Percentiles rank a stretch among this genome's conserved stretches.
Conservation (phyloP, 2,888 invertebrate genomes). For the Archips crataeganus region DNA sequence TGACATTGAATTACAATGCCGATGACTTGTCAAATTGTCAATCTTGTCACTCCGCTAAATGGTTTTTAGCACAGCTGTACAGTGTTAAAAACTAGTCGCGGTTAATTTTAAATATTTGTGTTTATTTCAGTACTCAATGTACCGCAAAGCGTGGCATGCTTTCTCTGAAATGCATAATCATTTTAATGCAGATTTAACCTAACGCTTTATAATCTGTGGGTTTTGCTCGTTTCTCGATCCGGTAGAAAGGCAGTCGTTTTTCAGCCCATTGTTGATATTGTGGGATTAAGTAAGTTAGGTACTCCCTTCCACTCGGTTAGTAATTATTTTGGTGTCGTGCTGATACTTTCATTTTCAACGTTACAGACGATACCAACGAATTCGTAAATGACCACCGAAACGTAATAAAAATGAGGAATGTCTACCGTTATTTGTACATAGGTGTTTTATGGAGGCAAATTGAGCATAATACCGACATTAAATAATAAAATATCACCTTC, state of each 20-base stretch:
- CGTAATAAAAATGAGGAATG: conserved; percentile 17
- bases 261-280: not conserved
- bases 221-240: not conserved
- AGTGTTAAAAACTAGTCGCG: not conserved
- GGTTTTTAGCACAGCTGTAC: conserved; percentile 7
- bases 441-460: conserved; percentile 19
- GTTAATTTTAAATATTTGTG: not conserved
- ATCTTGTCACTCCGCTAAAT: conserved; percentile 1
- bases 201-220: not conserved
- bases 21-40: conserved; percentile 48
- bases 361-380: conserved; percentile 8
- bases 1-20: conserved; percentile 51
- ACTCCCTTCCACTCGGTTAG: not conserved
- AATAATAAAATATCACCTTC: not conserved
- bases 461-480: conserved; percentile 12
- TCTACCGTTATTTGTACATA: conserved; percentile 26
- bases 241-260: not conserved
- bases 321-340: not conserved
- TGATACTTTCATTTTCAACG: conserved; percentile 15
- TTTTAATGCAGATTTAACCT: not conserved
- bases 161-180: conserved; percentile 3
- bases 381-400: conserved; percentile 18
- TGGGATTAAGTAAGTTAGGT: not conserved
- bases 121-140: conserved; percentile 4
- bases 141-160: conserved; percentile 2